Percentiles rank a stretch among this genome's conserved stretches.
Evolutionary conservation across 1,140 invertebrate species (phyloP).

Genomic region (Zophobas atratus): DNA sequence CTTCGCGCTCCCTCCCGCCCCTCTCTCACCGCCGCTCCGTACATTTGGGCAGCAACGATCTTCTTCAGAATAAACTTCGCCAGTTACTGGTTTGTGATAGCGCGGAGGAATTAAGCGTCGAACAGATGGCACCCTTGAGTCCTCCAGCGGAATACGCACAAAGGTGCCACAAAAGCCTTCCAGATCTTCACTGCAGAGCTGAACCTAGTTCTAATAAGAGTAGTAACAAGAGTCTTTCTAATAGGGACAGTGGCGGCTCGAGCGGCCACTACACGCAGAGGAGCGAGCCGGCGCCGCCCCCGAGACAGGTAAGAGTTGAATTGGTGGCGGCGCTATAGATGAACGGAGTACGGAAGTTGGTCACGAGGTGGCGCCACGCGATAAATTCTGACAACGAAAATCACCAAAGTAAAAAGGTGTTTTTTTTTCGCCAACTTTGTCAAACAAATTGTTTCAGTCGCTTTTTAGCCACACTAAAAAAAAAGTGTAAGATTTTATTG

Average conservation of each 20-base stretch:
- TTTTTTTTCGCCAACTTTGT: too few species aligned
- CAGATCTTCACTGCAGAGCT: conserved; percentile 76
- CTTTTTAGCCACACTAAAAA: too few species aligned
- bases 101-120: conserved; percentile 67
- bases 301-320: conserved; percentile 64
- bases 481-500: too few species aligned
- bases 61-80: conserved; percentile 84
- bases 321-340: too few species aligned
- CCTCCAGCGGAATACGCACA: conserved; percentile 76
- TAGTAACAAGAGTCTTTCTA: conserved; percentile 66
- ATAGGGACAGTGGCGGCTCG: conserved; percentile 81
- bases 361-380: background rate
- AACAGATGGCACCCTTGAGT: conserved; percentile 72
- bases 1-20: conserved; percentile 72
- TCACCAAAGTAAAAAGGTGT: too few species aligned
- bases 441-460: too few species aligned
- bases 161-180: conserved; percentile 84
- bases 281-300: conserved; percentile 77
- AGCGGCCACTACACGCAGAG: conserved; percentile 84
- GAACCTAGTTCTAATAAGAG: conserved; percentile 72
- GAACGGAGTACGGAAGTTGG: too few species aligned
- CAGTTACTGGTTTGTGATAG: conserved; percentile 83
- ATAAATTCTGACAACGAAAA: too few species aligned
- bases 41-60: conserved; percentile 73
- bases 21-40: conserved; percentile 67